Evolutionary conservation across 2,888 invertebrate genomes (phyloP).

Genomic region (Ophion slaviceki): DNA sequence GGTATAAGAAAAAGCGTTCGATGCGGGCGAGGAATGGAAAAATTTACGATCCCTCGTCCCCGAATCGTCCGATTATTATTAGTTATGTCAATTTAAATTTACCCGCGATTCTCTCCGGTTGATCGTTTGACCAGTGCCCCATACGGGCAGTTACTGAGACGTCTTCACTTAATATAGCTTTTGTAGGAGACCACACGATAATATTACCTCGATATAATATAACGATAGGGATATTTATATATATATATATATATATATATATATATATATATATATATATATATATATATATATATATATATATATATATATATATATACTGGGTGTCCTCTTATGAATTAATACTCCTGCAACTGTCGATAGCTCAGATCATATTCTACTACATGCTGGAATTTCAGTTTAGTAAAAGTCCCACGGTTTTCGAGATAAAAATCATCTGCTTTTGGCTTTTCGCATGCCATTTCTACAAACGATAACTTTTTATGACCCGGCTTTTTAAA

Average conservation of each 20-base stretch:
- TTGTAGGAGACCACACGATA: slow-evolving; percentile 49
- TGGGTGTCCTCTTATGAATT: no score
- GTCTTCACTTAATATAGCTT: slow-evolving; percentile 62
- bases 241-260: neutral
- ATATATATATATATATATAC: no score
- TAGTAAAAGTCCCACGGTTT: no score
- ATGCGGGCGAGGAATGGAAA: slow-evolving; percentile 60
- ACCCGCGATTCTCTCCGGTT: slow-evolving; percentile 30
- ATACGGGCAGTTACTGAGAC: slow-evolving; percentile 57
- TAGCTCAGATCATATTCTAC: no score
- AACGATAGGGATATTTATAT: neutral
- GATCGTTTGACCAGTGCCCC: slow-evolving; percentile 30
- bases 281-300: neutral
- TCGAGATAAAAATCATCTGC: no score
- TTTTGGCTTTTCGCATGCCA: no score
- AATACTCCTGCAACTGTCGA: no score
- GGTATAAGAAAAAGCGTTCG: slow-evolving; percentile 20
- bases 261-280: neutral
- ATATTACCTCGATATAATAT: slow-evolving; percentile 53
- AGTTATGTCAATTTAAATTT: slow-evolving; percentile 62
- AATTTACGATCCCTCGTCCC: slow-evolving; percentile 48
- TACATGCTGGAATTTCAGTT: no score
- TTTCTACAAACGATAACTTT: no score
- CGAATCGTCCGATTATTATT: slow-evolving; percentile 60
- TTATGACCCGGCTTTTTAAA: no score